A percentile compares a stretch with the other conserved stretches of the same genome.
Evolutionary conservation across 1,140 invertebrate species (phyloP).

Genomic region (Drosophila yakuba): DNA sequence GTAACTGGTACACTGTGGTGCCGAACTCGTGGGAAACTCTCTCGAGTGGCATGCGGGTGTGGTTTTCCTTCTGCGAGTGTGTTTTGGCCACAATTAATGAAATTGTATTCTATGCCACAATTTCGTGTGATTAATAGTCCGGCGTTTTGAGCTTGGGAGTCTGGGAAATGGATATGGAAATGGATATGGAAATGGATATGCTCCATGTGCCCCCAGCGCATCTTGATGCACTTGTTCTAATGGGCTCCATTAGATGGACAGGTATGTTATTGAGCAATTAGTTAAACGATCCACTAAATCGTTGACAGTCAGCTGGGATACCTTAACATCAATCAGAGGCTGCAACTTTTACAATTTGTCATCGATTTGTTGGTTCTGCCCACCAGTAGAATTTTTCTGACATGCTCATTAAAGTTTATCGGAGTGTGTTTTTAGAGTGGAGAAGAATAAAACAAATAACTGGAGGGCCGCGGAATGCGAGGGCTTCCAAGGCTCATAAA

Average conservation of each 20-base stretch:
- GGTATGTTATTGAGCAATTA: conserved; percentile 76
- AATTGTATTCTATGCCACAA: conserved; percentile 62
- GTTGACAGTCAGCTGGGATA: conserved; percentile 64
- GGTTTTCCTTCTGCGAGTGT: conserved; percentile 67
- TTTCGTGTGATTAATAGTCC: conserved; percentile 68
- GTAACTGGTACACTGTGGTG: conserved; percentile 18
- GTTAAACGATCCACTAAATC: conserved; percentile 63
- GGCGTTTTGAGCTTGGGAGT: conserved; percentile 3
- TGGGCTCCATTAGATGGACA: conserved; percentile 15
- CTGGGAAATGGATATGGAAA: conserved; percentile 68
- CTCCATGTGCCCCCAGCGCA: conserved; percentile 31
- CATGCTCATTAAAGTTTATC: conserved; percentile 64
- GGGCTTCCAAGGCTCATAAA: conserved; percentile 45
- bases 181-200: conserved; percentile 26
- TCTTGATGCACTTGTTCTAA: conserved; percentile 75
- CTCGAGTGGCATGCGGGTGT: conserved; percentile 79
- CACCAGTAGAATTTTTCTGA: conserved; percentile 81
- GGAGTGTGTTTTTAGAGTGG: background rate
- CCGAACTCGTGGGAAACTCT: conserved; percentile 76
- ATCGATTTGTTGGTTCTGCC: conserved; percentile 33
- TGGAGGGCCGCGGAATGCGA: conserved; percentile 62
- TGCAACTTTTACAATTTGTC: conserved; percentile 77
- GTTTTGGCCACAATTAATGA: conserved; percentile 77
- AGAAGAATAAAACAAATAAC: conserved; percentile 65
- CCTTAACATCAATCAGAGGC: conserved; percentile 58